Evolutionary conservation across 2,797 vertebrate species (phyloP).

Genomic region (Onychomys torridus): DNA sequence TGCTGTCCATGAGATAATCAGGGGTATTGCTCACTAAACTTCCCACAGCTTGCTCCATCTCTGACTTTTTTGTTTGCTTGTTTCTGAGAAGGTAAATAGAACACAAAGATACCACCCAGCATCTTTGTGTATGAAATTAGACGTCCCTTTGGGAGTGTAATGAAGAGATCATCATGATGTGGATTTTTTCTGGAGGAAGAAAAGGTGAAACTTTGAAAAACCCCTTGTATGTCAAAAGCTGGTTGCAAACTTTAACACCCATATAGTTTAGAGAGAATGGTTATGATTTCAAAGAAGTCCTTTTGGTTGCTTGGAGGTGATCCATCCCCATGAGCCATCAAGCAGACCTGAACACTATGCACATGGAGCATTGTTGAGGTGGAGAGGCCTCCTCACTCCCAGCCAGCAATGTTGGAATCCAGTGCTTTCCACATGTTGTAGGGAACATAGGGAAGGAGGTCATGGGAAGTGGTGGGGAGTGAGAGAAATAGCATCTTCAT

Average conservation of each 20-base stretch:
- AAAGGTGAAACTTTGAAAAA: neutral
- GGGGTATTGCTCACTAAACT: neutral
- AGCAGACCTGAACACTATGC: neutral
- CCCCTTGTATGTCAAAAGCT: neutral
- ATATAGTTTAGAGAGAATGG: neutral
- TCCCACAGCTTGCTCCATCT: neutral
- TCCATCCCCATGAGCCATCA: too few relatives aligned
- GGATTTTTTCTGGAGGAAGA: rapidly evolving
- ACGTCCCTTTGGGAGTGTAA: neutral
- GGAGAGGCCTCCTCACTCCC: neutral
- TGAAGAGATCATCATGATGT: neutral
- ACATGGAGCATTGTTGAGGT: neutral
- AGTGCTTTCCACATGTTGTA: neutral
- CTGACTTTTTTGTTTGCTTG: neutral
- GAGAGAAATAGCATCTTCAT: neutral
- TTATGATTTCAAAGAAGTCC: neutral
- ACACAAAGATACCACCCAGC: neutral
- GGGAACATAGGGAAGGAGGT: neutral
- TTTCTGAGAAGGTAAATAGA: neutral
- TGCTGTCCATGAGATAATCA: neutral
- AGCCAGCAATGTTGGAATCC: neutral
- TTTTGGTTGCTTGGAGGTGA: neutral
- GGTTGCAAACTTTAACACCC: neutral
- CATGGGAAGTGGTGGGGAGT: neutral
- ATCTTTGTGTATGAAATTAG: neutral